Evolutionary conservation across 1,140 invertebrate species (phyloP).

Genomic region (Halictus rubicundus): DNA sequence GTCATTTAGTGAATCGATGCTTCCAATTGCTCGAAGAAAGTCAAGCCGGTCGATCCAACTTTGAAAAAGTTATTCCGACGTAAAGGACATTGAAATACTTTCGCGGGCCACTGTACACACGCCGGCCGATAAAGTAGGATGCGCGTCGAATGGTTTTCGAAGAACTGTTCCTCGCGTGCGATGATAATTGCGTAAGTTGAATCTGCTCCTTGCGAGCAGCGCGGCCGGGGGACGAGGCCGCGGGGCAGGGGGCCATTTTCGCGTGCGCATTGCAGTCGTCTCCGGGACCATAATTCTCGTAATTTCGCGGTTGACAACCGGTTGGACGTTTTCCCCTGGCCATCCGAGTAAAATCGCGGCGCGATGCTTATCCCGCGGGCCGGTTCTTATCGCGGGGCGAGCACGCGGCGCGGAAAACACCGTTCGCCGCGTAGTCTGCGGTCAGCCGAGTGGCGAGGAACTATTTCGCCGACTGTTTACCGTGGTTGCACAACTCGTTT

Average conservation of each 20-base stretch:
- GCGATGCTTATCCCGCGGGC: neutral
- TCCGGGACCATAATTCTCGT: neutral
- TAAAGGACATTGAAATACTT: too few relatives aligned
- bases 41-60: too few relatives aligned
- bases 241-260: neutral
- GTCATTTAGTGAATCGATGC: too few relatives aligned
- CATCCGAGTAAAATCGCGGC: neutral
- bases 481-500: slow-evolving; percentile 25
- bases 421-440: slow-evolving; percentile 23
- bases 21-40: too few relatives aligned
- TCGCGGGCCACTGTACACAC: too few relatives aligned
- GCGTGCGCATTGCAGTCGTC: neutral
- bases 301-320: neutral
- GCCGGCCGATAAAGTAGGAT: too few relatives aligned
- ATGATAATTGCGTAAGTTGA: too few relatives aligned
- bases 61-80: too few relatives aligned
- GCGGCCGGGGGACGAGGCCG: too few relatives aligned
- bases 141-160: too few relatives aligned
- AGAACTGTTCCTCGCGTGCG: too few relatives aligned
- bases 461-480: slow-evolving; percentile 51
- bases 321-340: neutral
- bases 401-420: slow-evolving; percentile 13
- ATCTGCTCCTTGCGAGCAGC: too few relatives aligned
- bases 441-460: slow-evolving; percentile 28
- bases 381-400: slow-evolving; percentile 2